A percentile compares a stretch with the other conserved stretches of the same genome.
Conservation (phyloP, 2,113 vertebrate genomes). For the Leiothrix lutea region DNA sequence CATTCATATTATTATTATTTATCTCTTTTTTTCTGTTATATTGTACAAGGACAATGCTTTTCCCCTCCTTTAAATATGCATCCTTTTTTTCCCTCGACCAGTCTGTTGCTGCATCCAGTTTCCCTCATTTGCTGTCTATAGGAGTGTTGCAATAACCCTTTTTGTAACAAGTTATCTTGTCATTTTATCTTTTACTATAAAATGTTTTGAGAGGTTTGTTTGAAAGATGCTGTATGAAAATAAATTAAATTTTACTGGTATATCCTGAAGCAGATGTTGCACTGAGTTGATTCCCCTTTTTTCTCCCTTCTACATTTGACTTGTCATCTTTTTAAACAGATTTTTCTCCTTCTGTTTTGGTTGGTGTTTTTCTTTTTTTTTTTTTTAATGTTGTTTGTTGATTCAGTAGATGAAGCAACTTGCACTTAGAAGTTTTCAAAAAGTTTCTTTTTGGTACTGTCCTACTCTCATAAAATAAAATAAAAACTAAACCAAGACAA, state of each 20-base stretch:
- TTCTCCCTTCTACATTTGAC: neutral
- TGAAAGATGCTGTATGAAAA: slow-evolving; percentile 30
- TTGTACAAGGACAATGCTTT: neutral
- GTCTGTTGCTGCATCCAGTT: neutral
- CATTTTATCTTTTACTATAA: slow-evolving; percentile 18
- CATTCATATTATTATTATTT: neutral
- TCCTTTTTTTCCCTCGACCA: neutral
- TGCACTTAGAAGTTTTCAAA: neutral
- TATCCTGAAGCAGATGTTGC: slow-evolving; percentile 34
- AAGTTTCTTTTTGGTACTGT: neutral
- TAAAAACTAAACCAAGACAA: neutral
- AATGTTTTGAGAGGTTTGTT: slow-evolving; percentile 29
- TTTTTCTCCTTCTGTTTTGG: neutral
- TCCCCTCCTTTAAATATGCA: neutral
- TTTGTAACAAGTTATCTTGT: neutral
- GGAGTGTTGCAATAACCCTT: neutral
- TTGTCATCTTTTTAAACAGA: neutral
- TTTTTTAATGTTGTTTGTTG: neutral
- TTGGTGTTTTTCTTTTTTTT: neutral
- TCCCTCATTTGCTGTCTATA: neutral
- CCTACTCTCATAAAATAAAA: neutral
- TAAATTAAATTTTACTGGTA: slow-evolving; percentile 29
- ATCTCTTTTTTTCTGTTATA: neutral
- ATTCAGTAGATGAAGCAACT: neutral
- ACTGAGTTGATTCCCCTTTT: neutral